Conservation (phyloP, 2,113 vertebrate species). For the Tringa solitaria region DNA sequence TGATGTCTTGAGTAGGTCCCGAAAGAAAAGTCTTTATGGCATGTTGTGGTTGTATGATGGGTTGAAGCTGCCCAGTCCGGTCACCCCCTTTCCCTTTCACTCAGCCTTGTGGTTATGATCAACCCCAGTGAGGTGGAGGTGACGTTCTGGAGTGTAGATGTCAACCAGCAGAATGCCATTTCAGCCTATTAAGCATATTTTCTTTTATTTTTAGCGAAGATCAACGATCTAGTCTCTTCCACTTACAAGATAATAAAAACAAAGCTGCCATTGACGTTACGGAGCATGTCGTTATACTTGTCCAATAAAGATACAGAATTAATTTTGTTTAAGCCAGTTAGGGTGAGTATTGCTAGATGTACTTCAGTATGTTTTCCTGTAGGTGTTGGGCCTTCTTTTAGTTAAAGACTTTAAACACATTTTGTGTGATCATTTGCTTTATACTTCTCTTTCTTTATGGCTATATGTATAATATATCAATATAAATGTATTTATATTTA, state of each 20-base stretch:
- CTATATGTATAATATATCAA: not conserved
- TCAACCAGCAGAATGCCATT: not conserved
- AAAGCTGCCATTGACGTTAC: conserved; percentile 88
- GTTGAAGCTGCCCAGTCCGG: not conserved
- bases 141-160: not conserved
- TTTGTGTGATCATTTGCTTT: not conserved
- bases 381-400: not conserved
- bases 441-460: not conserved
- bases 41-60: not conserved
- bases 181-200: not conserved
- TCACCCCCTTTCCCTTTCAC: not conserved
- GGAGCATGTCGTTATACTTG: conserved; percentile 95
- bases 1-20: not conserved
- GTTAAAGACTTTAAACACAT: not conserved
- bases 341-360: conserved; percentile 78
- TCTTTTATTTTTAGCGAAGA: conserved; percentile 85
- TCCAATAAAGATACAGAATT: conserved; percentile 97
- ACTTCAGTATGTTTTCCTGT: not conserved
- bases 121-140: not conserved
- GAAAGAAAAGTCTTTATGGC: not conserved
- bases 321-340: conserved; percentile 96
- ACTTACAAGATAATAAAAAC: conserved; percentile 92
- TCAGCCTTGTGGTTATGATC: not conserved
- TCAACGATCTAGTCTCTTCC: conserved; percentile 89
- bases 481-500: not conserved